Conservation (phyloP, 1,140 invertebrate genomes). For the Lysiphlebus fabarum region DNA sequence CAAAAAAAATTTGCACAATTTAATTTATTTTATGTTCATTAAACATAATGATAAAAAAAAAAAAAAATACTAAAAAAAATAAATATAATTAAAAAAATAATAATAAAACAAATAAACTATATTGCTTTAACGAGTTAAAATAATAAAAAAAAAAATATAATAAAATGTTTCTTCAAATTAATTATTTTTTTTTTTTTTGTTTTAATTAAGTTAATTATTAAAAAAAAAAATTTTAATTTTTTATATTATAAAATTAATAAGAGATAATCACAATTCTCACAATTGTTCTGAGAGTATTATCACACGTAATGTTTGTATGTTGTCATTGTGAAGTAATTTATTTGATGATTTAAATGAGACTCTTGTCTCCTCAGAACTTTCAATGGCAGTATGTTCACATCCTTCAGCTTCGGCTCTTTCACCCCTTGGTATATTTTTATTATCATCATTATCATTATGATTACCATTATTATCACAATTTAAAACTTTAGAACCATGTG, state of each 20-base stretch:
- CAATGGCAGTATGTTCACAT: constrained; percentile 45
- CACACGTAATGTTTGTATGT: constrained; percentile 51
- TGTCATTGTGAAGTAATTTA: constrained; percentile 47
- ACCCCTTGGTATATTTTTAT: constrained; percentile 33
- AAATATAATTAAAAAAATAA: background rate
- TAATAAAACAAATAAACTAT: constrained; percentile 2
- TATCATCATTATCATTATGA: constrained; percentile 7
- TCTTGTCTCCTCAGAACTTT: constrained; percentile 38
- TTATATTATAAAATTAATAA: constrained; percentile 20
- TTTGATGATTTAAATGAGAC: constrained; percentile 41
- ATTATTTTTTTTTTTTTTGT: background rate
- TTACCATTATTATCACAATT: background rate
- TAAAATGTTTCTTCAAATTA: constrained; percentile 8
- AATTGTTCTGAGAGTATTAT: constrained; percentile 54
- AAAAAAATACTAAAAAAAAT: constrained; percentile 8
- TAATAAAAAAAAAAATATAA: background rate
- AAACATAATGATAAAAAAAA: background rate
- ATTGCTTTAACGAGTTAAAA: constrained; percentile 19
- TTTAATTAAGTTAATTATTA: constrained; percentile 1
- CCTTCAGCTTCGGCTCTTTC: constrained; percentile 51
- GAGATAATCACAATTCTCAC: constrained; percentile 34
- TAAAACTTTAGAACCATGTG: constrained; percentile 28
- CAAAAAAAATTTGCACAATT: constrained; percentile 22
- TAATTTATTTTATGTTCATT: constrained; percentile 6
- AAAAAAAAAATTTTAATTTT: constrained; percentile 13